A percentile compares a stretch with the other conserved stretches of the same genome.
Conservation (phyloP, 2,797 vertebrate species). For the Chloroceryle inda region DNA sequence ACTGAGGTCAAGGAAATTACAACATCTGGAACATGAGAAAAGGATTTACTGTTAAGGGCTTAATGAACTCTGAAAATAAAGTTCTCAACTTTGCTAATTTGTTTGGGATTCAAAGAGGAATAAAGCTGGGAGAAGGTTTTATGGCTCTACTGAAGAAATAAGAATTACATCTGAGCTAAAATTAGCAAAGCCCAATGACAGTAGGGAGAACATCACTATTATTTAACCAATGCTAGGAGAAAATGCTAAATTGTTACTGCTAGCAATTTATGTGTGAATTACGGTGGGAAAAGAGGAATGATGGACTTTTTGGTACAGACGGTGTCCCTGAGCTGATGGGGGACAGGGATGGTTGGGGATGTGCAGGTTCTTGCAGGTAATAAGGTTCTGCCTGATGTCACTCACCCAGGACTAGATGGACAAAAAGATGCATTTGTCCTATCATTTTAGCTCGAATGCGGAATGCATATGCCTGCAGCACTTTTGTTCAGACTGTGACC, state of each 20-base stretch:
- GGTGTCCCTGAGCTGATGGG: neutral
- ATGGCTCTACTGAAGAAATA: slow-evolving; percentile 68
- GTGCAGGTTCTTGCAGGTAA: neutral
- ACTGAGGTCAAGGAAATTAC: slow-evolving; percentile 84
- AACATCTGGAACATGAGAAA: slow-evolving; percentile 88
- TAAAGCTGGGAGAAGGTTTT: slow-evolving; percentile 78
- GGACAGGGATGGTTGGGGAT: neutral
- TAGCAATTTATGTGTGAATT: slow-evolving; percentile 42
- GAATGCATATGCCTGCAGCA: rapidly evolving
- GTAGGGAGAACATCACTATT: slow-evolving; percentile 2
- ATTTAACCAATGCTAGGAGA: slow-evolving; percentile 56
- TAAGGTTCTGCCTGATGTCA: neutral
- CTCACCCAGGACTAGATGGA: rapidly evolving
- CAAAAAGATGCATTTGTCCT: neutral
- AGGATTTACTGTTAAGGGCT: slow-evolving; percentile 83
- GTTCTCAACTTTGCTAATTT: slow-evolving; percentile 90
- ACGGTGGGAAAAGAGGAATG: slow-evolving; percentile 68
- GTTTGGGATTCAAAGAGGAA: slow-evolving; percentile 87
- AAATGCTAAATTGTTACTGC: slow-evolving; percentile 45
- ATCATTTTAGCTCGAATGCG: neutral
- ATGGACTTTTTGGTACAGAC: slow-evolving; percentile 34
- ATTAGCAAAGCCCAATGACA: slow-evolving; percentile 63
- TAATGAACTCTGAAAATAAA: slow-evolving; percentile 91
- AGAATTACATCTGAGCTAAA: slow-evolving; percentile 69
- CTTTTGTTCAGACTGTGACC: neutral